These are phyloP conservation scores for Falco peregrinus DNA, from an alignment of 2,797 vertebrate species.

Conservation along the genomic window DNA sequence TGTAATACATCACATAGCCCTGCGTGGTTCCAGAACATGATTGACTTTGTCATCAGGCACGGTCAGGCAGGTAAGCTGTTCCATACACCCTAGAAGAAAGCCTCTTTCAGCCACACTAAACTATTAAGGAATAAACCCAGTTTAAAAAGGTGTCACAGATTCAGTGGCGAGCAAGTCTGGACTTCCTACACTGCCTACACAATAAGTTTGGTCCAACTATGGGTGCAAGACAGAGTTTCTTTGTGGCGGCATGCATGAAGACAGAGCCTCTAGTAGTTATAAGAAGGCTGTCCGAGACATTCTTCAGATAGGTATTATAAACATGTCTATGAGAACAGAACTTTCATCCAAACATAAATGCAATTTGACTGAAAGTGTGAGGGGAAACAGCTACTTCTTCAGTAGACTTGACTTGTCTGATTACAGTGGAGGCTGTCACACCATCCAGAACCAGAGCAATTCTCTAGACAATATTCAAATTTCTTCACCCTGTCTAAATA, in stretches of 20 bases:
- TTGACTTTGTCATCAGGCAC: neutral
- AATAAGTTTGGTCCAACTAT: neutral
- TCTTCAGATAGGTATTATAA: neutral
- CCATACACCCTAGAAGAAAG: neutral
- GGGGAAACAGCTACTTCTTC: neutral
- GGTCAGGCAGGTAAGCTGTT: neutral
- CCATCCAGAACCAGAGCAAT: neutral
- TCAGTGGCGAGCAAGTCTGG: neutral
- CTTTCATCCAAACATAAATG: neutral
- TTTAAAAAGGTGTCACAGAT: neutral
- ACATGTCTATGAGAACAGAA: neutral
- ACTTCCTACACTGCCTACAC: neutral
- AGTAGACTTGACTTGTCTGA: neutral
- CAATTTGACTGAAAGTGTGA: neutral
- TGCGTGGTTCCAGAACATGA: neutral
- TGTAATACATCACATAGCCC: neutral
- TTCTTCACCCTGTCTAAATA: neutral
- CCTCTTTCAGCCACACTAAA: neutral
- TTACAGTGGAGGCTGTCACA: neutral
- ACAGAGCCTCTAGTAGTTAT: neutral
- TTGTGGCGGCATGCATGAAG: neutral
- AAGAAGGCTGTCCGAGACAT: neutral
- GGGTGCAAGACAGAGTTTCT: neutral
- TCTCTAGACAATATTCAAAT: neutral
- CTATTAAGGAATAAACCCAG: neutral